phyloP scores from a whole-genome alignment of 2,113 vertebrate genomes.

The Shinisaurus crocodilurus region DNA sequence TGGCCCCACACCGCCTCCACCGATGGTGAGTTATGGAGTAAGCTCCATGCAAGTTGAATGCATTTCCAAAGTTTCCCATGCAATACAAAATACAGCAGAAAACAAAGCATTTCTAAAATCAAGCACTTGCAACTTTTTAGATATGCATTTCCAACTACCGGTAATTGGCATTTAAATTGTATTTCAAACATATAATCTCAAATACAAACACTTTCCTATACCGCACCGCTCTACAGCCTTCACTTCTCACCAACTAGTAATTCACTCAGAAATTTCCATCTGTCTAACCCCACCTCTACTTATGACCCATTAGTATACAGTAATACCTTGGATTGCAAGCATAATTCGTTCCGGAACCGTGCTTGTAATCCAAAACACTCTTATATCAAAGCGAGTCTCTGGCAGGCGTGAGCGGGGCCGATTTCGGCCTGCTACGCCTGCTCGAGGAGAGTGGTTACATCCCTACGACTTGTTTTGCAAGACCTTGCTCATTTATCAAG shows the following conservation, averaged over 20 bases:
- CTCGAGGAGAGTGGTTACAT: too few species aligned
- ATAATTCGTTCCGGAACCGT: too few species aligned
- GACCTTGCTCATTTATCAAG: too few species aligned
- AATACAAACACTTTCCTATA: neutral
- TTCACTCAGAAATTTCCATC: neutral
- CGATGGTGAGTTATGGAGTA: neutral
- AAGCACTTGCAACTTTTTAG: neutral
- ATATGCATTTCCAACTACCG: neutral
- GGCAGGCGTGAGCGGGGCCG: too few species aligned
- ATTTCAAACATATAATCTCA: neutral
- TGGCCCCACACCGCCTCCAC: neutral
- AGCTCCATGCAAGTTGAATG: neutral
- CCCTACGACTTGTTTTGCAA: too few species aligned
- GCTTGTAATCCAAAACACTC: too few species aligned
- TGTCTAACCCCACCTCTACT: neutral
- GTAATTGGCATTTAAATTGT: neutral
- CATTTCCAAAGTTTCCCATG: neutral
- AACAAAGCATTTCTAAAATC: neutral
- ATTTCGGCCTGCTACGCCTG: too few species aligned
- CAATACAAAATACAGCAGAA: neutral
- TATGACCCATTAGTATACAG: neutral
- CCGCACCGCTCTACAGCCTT: neutral
- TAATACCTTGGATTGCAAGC: too few species aligned
- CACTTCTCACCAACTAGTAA: neutral
- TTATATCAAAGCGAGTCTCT: too few species aligned